Conservation (phyloP, 2,888 invertebrate species). For the Lissocephala sabroskyi region DNA sequence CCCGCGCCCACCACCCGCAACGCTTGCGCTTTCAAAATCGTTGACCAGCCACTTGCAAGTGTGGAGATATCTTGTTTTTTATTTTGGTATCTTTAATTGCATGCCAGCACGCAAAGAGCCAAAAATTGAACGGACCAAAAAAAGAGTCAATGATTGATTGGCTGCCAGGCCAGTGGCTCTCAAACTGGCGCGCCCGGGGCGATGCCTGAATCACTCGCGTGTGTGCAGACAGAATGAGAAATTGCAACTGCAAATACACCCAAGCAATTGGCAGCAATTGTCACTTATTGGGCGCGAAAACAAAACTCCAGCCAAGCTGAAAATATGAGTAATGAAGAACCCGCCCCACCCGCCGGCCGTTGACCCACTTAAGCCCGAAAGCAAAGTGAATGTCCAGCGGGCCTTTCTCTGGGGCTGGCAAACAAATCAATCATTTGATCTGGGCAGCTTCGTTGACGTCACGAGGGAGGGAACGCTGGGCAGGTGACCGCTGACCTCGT, state of each 20-base stretch:
- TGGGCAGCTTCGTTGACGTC: slow-evolving; percentile 3
- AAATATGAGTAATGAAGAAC: slow-evolving; percentile 26
- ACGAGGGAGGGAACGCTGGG: slow-evolving; percentile 34
- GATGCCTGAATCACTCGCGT: too few relatives aligned
- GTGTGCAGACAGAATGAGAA: neutral
- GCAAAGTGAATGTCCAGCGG: too few relatives aligned
- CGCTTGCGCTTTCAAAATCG: too few relatives aligned
- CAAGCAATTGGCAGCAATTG: slow-evolving; percentile 56
- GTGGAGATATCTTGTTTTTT: too few relatives aligned
- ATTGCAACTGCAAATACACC: slow-evolving; percentile 16
- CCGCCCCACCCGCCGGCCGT: too few relatives aligned
- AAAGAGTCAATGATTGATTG: slow-evolving; percentile 33
- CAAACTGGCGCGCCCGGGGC: too few relatives aligned
- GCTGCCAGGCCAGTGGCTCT: too few relatives aligned
- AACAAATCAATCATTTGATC: too few relatives aligned
- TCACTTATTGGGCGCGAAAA: slow-evolving; percentile 32
- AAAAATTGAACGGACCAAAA: slow-evolving; percentile 1
- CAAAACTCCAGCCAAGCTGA: too few relatives aligned
- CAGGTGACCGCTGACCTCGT: slow-evolving; percentile 28
- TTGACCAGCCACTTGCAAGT: slow-evolving; percentile 31
- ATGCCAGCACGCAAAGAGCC: slow-evolving; percentile 36
- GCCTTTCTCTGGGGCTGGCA: too few relatives aligned
- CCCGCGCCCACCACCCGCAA: too few relatives aligned
- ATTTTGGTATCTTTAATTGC: slow-evolving; percentile 33
- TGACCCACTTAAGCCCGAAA: too few relatives aligned